Evolutionary conservation across 2,888 invertebrate species (phyloP), one percentile per base, ranked within the genome.

Genomic region (Nomada ruficornis): DNA sequence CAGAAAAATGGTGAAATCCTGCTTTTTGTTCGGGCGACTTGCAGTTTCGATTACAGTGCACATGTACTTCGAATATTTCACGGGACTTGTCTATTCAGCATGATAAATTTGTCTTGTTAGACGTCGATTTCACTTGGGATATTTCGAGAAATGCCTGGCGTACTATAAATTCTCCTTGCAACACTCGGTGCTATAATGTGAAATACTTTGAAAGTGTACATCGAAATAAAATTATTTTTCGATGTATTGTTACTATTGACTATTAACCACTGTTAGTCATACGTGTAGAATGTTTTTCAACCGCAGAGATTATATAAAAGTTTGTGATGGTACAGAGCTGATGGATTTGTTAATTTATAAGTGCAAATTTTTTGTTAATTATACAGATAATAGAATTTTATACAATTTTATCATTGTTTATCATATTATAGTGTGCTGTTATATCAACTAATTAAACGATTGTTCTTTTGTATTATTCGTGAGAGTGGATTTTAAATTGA

Each of bases 1-100:
- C 67, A 78, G 67, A 74, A 78, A 78, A 55, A 55, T 50, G 62
- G 60, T 63, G 78, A 78, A 74, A 78, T 55, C 74, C 18, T 36
- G 36, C 11, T 68, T 68, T 68, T 68, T 63, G 36, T 62, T 63
- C 47, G 44, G 52, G 23, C 42, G 36, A 55, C 47, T 62, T 67
- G 60, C 65, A 73, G 67, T 7, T 73, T 77, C 54, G 36, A 67
- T 77, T 47, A 67, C 52, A 4, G 42, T n/a, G 18, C 57, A 59
- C 36, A 20, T 15, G 50, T 29, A 29, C n/a, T 3, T 18, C 13
- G 42, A 57, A 44, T 44, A n/a, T n/a, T 36, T 10, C 54, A 18
- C 44, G 29, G n/a, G 26, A n/a, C 50, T 65, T 44, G 10, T 7
- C 26, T 50, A 52, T 55, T 18, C 55, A 20, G 42, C 68, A 15